Evolutionary conservation across 2,797 vertebrate genomes (phyloP).

Genomic region (Thaleichthys pacificus): DNA sequence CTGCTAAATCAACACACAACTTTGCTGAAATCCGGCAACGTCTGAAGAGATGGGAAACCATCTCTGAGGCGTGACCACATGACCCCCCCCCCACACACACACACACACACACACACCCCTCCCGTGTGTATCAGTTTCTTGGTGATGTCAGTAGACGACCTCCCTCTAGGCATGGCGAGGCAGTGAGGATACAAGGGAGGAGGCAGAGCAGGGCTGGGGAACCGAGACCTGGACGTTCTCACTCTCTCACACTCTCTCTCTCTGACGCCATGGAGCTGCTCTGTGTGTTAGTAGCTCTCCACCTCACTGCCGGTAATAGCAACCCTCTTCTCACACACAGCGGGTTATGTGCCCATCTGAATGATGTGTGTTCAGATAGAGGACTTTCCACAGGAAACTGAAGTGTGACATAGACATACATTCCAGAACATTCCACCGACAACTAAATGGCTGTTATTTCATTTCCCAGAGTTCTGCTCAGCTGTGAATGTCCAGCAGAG

Average conservation of each 20-base stretch:
- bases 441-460: not conserved
- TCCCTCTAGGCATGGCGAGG: no score
- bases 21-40: no score
- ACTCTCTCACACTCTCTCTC: not conserved
- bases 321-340: not conserved
- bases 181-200: not conserved
- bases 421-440: not conserved
- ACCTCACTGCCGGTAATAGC: constrained; percentile 40
- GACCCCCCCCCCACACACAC: no score
- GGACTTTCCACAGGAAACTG: not conserved
- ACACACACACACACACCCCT: no score
- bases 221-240: not conserved
- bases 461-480: constrained; percentile 17
- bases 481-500: constrained; percentile 44
- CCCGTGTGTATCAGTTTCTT: no score
- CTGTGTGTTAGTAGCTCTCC: constrained; percentile 15
- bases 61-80: no score
- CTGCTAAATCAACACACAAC: no score
- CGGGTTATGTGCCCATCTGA: no score
- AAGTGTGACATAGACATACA: no score
- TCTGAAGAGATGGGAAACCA: no score
- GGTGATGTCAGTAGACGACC: no score
- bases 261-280: constrained; percentile 21
- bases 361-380: not conserved
- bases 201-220: not conserved